A percentile compares a stretch with the other conserved stretches of the same genome.
Conservation (phyloP, 2,797 vertebrate genomes). For the Sebastes itinus region DNA sequence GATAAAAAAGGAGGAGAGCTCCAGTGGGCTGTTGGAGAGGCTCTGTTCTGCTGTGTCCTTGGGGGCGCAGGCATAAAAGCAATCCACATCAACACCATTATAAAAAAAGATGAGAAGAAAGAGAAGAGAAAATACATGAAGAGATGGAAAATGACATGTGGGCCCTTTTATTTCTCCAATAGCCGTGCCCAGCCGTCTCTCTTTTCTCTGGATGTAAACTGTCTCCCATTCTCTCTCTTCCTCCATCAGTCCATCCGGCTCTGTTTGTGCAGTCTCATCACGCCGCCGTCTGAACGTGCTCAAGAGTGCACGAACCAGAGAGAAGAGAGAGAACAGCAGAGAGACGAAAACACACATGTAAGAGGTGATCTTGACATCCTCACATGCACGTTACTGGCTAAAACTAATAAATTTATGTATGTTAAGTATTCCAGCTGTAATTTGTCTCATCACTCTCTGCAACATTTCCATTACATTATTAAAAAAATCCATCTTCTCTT, state of each 20-base stretch:
- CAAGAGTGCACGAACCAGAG: background rate
- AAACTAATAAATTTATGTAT: background rate
- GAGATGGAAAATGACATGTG: constrained; percentile 48
- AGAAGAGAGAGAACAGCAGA: background rate
- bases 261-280: constrained; percentile 12
- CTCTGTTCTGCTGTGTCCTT: constrained; percentile 19
- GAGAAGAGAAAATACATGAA: constrained; percentile 18
- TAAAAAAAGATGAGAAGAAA: constrained; percentile 36
- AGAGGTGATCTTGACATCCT: background rate
- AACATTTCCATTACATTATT: background rate
- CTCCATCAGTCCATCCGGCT: background rate
- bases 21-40: background rate
- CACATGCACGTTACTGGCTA: background rate
- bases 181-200: background rate
- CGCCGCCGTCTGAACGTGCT: background rate
- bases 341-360: background rate
- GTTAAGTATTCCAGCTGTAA: background rate
- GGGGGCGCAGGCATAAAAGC: constrained; percentile 24
- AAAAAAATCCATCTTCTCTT: background rate
- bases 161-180: constrained; percentile 22
- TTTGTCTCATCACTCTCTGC: background rate
- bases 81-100: constrained; percentile 50
- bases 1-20: background rate
- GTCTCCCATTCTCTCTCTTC: background rate
- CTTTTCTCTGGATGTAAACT: background rate